A percentile compares a stretch with the other conserved stretches of the same genome.
Evolutionary conservation across 2,888 invertebrate species (phyloP).

Genomic region (Oscheius sp.): DNA sequence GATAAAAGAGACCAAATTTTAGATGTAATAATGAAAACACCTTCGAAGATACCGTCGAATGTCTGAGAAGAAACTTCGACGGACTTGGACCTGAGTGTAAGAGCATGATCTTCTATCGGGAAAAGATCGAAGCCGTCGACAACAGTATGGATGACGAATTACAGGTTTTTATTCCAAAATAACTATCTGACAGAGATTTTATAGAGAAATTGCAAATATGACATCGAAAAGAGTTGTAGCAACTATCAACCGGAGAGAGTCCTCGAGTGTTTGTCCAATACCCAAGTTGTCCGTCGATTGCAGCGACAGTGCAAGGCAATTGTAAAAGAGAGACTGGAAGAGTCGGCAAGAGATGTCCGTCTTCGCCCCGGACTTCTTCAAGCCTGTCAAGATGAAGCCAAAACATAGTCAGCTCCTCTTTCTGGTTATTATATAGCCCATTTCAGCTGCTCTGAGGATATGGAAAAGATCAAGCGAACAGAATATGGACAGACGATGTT

Average conservation of each 20-base stretch:
- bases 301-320: slow-evolving; percentile 63
- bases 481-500: slow-evolving; percentile 62
- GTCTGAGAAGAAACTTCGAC: slow-evolving; percentile 73
- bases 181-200: slow-evolving; percentile 20
- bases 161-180: slow-evolving; percentile 45
- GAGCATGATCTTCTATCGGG: slow-evolving; percentile 74
- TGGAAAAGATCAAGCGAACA: slow-evolving; percentile 62
- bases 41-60: slow-evolving; percentile 73
- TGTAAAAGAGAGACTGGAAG: slow-evolving; percentile 67
- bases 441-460: slow-evolving; percentile 68
- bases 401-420: slow-evolving; percentile 72
- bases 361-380: slow-evolving; percentile 87
- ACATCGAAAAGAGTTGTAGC: slow-evolving; percentile 73
- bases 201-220: slow-evolving; percentile 81
- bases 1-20: slow-evolving; percentile 19
- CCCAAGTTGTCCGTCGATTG: slow-evolving; percentile 68
- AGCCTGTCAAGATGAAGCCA: slow-evolving; percentile 80
- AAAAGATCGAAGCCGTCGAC: slow-evolving; percentile 74
- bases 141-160: slow-evolving; percentile 72
- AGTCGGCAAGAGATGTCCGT: slow-evolving; percentile 81
- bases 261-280: slow-evolving; percentile 68
- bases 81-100: slow-evolving; percentile 73
- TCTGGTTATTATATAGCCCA: no score
- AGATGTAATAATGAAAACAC: slow-evolving; percentile 52
- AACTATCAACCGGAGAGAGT: slow-evolving; percentile 62